These are phyloP conservation scores for Siniperca knerii DNA, from an alignment of 2,113 vertebrate genomes.

Conservation along the genomic window DNA sequence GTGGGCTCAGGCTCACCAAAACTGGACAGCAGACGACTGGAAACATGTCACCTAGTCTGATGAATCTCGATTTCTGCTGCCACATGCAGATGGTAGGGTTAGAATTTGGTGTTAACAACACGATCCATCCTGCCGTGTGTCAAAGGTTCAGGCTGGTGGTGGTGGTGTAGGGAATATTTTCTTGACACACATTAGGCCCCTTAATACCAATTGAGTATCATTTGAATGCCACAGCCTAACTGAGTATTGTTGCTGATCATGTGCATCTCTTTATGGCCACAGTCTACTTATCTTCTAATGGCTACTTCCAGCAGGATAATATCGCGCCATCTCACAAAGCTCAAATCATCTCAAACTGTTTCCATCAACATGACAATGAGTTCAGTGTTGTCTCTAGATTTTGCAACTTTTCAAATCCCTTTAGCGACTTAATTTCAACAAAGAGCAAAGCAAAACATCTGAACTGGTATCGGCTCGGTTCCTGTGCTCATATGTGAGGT, in stretches of 20 bases:
- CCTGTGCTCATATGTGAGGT: background rate
- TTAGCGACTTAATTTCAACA: background rate
- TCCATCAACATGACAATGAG: no score
- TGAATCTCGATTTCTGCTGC: background rate
- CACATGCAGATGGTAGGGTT: background rate
- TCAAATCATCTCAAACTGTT: no score
- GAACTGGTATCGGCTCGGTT: background rate
- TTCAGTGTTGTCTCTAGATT: no score
- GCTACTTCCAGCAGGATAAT: no score
- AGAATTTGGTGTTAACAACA: background rate
- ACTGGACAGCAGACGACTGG: background rate
- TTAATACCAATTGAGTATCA: no score
- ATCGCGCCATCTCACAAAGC: no score
- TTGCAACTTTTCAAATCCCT: background rate
- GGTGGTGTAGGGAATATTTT: background rate
- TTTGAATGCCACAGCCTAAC: background rate
- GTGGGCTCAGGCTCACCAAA: background rate
- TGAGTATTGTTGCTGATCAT: background rate
- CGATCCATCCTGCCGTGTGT: background rate
- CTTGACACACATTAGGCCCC: background rate
- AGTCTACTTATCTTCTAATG: background rate
- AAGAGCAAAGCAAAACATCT: background rate
- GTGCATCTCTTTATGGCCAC: background rate
- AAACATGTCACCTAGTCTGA: background rate
- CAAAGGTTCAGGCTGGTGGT: background rate